Conservation (phyloP, 2,888 invertebrate species). For the Calliopum simillimum region DNA sequence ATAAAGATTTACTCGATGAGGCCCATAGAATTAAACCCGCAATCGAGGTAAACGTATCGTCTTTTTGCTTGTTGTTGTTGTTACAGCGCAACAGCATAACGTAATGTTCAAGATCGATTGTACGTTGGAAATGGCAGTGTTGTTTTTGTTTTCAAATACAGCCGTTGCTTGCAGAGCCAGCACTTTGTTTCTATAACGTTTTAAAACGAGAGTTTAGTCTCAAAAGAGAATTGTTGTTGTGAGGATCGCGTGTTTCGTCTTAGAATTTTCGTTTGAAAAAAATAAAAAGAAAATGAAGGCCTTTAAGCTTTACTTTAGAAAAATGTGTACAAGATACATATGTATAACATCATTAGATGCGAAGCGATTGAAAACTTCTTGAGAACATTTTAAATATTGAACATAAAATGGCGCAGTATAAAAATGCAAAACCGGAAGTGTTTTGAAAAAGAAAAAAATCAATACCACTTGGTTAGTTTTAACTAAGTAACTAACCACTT, state of each 20-base stretch:
- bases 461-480: too few relatives aligned
- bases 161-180: constrained; percentile 10
- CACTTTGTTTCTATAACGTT: constrained; percentile 55
- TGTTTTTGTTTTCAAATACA: constrained; percentile 27
- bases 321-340: not conserved
- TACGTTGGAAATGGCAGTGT: constrained; percentile 40
- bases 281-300: constrained; percentile 24
- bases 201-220: constrained; percentile 62
- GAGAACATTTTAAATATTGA: too few relatives aligned
- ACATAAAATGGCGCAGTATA: constrained; percentile 13
- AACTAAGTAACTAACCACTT: too few relatives aligned
- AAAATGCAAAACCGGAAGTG: constrained; percentile 2
- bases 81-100: constrained; percentile 22
- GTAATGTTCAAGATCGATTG: constrained; percentile 37
- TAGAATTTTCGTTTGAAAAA: constrained; percentile 37
- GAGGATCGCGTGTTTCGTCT: constrained; percentile 51
- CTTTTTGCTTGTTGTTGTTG: constrained; percentile 13
- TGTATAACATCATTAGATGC: too few relatives aligned
- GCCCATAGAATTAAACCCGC: constrained; percentile 32
- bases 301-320: constrained; percentile 30
- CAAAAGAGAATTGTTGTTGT: constrained; percentile 61
- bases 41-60: constrained; percentile 31
- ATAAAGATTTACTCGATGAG: constrained; percentile 9
- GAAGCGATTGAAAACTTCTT: too few relatives aligned
- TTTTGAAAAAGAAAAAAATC: not conserved